phyloP scores from a whole-genome alignment of 37 sponge, comb jelly and placozoan genomes.

The Ephydatia muelleri region DNA sequence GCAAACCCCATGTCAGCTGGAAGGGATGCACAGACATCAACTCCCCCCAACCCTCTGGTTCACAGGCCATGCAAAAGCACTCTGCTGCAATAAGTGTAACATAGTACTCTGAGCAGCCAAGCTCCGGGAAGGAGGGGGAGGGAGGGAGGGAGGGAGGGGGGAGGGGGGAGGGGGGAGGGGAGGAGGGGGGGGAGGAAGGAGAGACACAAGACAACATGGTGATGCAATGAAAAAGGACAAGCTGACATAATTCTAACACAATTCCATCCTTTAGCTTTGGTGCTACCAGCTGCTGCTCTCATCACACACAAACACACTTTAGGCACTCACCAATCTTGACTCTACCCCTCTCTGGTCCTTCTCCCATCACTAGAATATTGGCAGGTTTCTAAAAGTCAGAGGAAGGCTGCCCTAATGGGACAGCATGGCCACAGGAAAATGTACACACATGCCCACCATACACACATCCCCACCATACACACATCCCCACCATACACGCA shows the following conservation, averaged over 20 bases:
- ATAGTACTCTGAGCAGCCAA: background rate
- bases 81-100: too few species aligned
- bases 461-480: too few species aligned
- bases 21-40: background rate
- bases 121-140: background rate
- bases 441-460: too few species aligned
- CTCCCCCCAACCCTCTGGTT: background rate
- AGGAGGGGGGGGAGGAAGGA: too few species aligned
- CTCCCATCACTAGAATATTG: slow-evolving; percentile 98
- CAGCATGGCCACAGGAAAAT: background rate
- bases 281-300: background rate
- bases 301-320: background rate
- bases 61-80: background rate
- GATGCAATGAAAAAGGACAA: too few species aligned
- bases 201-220: background rate
- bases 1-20: slow-evolving; percentile 99
- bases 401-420: background rate
- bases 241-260: too few species aligned
- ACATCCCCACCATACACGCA: too few species aligned
- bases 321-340: slow-evolving; percentile 83
- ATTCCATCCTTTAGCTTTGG: too few species aligned
- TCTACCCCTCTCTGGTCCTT: slow-evolving; percentile 86
- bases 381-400: slow-evolving; percentile 87
- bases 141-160: slow-evolving; percentile 8
- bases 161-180: too few species aligned